phyloP scores from a whole-genome alignment of 2,888 invertebrate genomes.

The Parnassius glacialis region DNA sequence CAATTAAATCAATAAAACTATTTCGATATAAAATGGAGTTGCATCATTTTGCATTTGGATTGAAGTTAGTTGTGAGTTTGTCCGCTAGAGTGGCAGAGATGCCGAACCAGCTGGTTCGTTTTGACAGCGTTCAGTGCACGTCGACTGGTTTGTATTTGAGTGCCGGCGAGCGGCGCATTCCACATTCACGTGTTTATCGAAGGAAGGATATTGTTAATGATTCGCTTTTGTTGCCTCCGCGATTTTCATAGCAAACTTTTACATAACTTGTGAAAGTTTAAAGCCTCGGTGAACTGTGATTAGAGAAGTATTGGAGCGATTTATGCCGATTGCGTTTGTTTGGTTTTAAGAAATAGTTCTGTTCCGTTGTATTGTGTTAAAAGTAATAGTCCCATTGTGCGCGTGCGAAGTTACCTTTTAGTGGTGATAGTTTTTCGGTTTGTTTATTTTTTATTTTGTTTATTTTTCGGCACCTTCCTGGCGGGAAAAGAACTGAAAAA shows the following conservation, averaged over 20 bases:
- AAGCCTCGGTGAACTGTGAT: constrained; percentile 31
- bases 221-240: constrained; percentile 57
- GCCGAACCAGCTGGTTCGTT: constrained; percentile 66
- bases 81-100: constrained; percentile 68
- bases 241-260: constrained; percentile 52
- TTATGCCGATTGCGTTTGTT: constrained; percentile 42
- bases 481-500: constrained; percentile 18
- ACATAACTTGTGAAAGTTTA: constrained; percentile 51
- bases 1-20: too few species aligned
- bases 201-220: constrained; percentile 43
- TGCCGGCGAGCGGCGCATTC: constrained; percentile 51
- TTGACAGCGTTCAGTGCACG: constrained; percentile 68
- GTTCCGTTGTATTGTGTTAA: constrained; percentile 63
- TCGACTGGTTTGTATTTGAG: constrained; percentile 44
- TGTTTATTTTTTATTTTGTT: constrained; percentile 39
- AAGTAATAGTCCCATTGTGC: constrained; percentile 61
- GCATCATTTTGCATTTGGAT: constrained; percentile 40
- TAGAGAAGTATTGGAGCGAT: constrained; percentile 29
- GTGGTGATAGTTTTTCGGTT: constrained; percentile 69
- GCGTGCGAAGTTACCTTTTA: constrained; percentile 52
- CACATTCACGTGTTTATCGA: constrained; percentile 56
- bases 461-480: constrained; percentile 5
- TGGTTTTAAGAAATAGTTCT: constrained; percentile 45
- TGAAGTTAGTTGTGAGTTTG: constrained; percentile 64
- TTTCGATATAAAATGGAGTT: constrained; percentile 34